phyloP scores from a whole-genome alignment of 2,888 invertebrate genomes.

The Orthosia cruda region DNA sequence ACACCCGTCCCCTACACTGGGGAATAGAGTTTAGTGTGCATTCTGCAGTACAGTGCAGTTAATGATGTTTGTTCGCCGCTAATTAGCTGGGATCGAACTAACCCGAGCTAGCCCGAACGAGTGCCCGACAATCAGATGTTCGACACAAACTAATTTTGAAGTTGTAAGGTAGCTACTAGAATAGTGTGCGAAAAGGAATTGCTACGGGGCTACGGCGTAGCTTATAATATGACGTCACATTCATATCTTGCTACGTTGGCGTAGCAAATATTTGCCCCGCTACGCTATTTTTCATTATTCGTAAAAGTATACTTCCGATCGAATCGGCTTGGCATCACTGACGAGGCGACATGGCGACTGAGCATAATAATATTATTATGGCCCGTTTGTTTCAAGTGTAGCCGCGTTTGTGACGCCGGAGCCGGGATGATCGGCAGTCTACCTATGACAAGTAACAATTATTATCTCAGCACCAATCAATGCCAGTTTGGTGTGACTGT shows the following conservation, averaged over 20 bases:
- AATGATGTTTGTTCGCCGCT: slow-evolving; percentile 68
- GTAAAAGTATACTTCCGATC: too few relatives aligned
- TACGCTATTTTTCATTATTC: neutral
- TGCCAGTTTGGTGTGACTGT: too few relatives aligned
- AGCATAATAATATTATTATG: too few relatives aligned
- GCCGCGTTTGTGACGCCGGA: too few relatives aligned
- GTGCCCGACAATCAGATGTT: slow-evolving; percentile 75
- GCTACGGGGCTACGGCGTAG: slow-evolving; percentile 39
- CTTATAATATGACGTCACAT: slow-evolving; percentile 10
- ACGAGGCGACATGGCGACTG: too few relatives aligned
- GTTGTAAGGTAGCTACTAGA: slow-evolving; percentile 40
- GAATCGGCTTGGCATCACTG: too few relatives aligned
- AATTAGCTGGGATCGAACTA: slow-evolving; percentile 64
- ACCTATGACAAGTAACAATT: too few relatives aligned
- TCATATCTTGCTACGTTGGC: neutral
- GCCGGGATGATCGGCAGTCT: too few relatives aligned
- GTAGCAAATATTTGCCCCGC: slow-evolving; percentile 13
- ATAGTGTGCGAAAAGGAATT: neutral
- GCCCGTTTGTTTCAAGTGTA: too few relatives aligned
- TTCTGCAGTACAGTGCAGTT: slow-evolving; percentile 56
- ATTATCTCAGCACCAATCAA: too few relatives aligned
- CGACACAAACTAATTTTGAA: slow-evolving; percentile 74
- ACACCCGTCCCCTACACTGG: slow-evolving; percentile 30
- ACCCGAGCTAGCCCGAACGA: slow-evolving; percentile 66
- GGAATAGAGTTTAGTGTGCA: slow-evolving; percentile 50